These are phyloP conservation scores for Lucinisca nassula DNA, from an alignment of 2,888 invertebrate genomes.

Conservation along the genomic window DNA sequence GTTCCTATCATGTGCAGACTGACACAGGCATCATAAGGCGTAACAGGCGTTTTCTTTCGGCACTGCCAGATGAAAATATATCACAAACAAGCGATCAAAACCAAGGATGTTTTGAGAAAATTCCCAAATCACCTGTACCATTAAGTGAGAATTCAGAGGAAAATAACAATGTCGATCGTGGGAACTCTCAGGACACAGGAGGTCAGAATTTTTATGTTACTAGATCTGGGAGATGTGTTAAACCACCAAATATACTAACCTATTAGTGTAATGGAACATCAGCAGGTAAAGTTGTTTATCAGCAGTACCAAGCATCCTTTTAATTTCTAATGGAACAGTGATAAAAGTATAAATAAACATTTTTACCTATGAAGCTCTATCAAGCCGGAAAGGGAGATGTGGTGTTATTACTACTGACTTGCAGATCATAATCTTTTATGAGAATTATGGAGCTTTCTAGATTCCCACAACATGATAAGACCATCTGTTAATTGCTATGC, in stretches of 20 bases:
- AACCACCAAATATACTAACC: not conserved
- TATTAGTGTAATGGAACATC: not conserved
- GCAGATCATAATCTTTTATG: not conserved
- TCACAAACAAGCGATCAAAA: not conserved
- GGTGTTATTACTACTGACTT: not conserved
- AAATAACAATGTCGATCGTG: not conserved
- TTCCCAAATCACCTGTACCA: not conserved
- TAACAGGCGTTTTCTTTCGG: slow-evolving; percentile 9
- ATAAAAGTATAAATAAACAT: not conserved
- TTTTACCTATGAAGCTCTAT: not conserved
- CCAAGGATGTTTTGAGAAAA: not conserved
- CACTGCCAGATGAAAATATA: not conserved
- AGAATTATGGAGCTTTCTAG: not conserved
- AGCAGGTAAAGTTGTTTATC: not conserved
- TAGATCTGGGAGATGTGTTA: not conserved
- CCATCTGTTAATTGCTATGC: not conserved
- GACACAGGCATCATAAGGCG: slow-evolving; percentile 18
- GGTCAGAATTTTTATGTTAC: not conserved
- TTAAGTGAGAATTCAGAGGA: not conserved
- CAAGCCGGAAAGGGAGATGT: not conserved
- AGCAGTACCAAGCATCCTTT: not conserved
- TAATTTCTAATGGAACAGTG: not conserved
- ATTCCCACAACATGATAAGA: not conserved
- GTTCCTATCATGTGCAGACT: slow-evolving; percentile 22
- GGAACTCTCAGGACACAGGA: not conserved